Evolutionary conservation across 2,888 invertebrate species (phyloP).

Genomic region (Nomada hirtipes): DNA sequence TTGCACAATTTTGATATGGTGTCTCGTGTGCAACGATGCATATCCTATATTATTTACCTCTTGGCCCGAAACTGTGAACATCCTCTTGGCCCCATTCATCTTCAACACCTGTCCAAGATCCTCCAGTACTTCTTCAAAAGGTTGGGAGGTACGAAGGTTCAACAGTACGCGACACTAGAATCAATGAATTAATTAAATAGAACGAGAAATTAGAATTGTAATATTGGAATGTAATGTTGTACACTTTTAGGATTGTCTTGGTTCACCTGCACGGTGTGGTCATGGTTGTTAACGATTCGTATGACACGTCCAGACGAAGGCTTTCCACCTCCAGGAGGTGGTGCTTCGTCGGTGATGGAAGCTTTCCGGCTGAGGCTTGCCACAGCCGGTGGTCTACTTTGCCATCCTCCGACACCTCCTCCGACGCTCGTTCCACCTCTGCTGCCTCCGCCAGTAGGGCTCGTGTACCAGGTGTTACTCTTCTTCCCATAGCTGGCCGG

Average conservation of each 20-base stretch:
- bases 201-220: conserved; percentile 1
- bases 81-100: conserved; percentile 95
- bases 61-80: conserved; percentile 96
- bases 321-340: conserved; percentile 89
- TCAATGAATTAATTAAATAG: not conserved
- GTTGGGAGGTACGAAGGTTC: conserved; percentile 96
- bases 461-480: conserved; percentile 93
- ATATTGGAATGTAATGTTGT: not conserved
- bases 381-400: conserved; percentile 86
- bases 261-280: conserved; percentile 94
- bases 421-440: conserved; percentile 80
- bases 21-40: not conserved
- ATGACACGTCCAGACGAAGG: conserved; percentile 94
- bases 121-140: conserved; percentile 96
- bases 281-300: conserved; percentile 96
- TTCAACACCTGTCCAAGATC: conserved; percentile 97
- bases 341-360: conserved; percentile 92
- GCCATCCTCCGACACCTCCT: conserved; percentile 80
- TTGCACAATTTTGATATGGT: not conserved
- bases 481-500: conserved; percentile 96
- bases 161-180: conserved; percentile 94
- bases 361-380: conserved; percentile 91
- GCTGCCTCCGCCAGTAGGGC: conserved; percentile 85
- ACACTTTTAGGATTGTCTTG: not conserved
- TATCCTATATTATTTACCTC: conserved; percentile 87